Evolutionary conservation across 2,888 invertebrate species (phyloP).

Genomic region (Netelia inedita): DNA sequence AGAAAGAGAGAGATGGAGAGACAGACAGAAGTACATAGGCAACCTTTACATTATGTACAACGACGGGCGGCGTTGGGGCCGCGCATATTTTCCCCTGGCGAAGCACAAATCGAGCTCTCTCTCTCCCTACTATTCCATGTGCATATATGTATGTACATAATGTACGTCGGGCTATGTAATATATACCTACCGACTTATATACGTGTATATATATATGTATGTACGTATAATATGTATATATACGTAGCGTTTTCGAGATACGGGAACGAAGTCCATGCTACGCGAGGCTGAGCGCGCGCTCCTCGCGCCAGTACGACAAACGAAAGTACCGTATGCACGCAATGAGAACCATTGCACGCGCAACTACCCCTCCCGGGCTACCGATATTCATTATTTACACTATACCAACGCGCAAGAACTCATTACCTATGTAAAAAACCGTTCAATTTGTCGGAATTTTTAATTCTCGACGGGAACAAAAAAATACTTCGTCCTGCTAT

Average conservation of each 20-base stretch:
- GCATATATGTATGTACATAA: constrained; percentile 43
- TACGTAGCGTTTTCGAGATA: constrained; percentile 11
- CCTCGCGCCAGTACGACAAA: constrained; percentile 25
- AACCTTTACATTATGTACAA: constrained; percentile 66
- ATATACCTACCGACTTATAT: constrained; percentile 21
- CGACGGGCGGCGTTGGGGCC: constrained; percentile 58
- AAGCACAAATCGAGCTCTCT: constrained; percentile 64
- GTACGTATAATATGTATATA: constrained; percentile 32
- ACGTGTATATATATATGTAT: constrained; percentile 14
- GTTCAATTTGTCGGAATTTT: constrained; percentile 44
- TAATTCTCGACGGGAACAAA: constrained; percentile 20
- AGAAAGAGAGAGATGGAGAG: too few relatives aligned
- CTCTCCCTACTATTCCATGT: constrained; percentile 49
- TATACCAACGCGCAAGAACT: constrained; percentile 20
- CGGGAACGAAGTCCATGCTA: constrained; percentile 56
- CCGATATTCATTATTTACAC: constrained; percentile 56
- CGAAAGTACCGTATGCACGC: constrained; percentile 1
- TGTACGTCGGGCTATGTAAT: constrained; percentile 41
- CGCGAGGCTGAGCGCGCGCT: constrained; percentile 61
- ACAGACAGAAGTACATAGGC: constrained; percentile 48
- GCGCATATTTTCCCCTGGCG: constrained; percentile 66
- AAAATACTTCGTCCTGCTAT: not conserved
- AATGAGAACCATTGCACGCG: constrained; percentile 56
- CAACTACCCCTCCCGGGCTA: not conserved
- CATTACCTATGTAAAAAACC: constrained; percentile 18